Base-by-base conservation (phyloP, 2,113 vertebrate genomes). In the Marcusenius ussheri region DNA sequence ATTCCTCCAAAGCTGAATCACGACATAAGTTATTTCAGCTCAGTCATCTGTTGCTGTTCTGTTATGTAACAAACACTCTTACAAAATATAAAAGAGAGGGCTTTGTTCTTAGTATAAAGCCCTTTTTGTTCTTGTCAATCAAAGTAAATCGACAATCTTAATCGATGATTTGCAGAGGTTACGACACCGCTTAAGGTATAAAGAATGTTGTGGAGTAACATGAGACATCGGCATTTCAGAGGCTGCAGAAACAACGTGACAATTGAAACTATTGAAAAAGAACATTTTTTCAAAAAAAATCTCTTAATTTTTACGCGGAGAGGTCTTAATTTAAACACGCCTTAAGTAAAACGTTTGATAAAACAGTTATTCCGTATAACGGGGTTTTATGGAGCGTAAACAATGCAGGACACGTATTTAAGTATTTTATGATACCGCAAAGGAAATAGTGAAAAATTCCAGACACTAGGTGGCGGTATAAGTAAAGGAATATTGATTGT, bases 1-100 rank as follows among this genome's bases (percentile, higher is more conserved):
- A 88, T 90, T 90, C 90, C 35, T 46, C 74, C 87, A 39, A 21
- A 42, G 66, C 46, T 90, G 70, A 90, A 50, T 88, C 90, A 90
- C 31, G 62, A 88, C 27, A 88, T 58, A 47, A 86, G 24, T 88
- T 88, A 62, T 83, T 56, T 88, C 70, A 88, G 35, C 49, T 88
- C 56, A 74, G 87, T 51, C 11, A 87, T 42, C 9, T 42, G 35
- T 88, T 80, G 9, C 50, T 42, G 46, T 86, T n/a, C 58, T 80
- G 46, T 70, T 46, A 56, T 39, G 35, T 74, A 80, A 88, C 31
- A 87, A 74, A 27, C 56, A 49, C 15, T 35, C 46, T 2, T 47
- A 13, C 39, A 62, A 39, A 80, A 42, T 31, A 39, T n/a, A 87
- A 46, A 90, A 70, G n/a, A 84, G 39, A 39, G 9, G 46, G n/a